Evolutionary conservation across 2,113 vertebrate genomes (phyloP).

Genomic region (Ptilorrhoa leucosticta): DNA sequence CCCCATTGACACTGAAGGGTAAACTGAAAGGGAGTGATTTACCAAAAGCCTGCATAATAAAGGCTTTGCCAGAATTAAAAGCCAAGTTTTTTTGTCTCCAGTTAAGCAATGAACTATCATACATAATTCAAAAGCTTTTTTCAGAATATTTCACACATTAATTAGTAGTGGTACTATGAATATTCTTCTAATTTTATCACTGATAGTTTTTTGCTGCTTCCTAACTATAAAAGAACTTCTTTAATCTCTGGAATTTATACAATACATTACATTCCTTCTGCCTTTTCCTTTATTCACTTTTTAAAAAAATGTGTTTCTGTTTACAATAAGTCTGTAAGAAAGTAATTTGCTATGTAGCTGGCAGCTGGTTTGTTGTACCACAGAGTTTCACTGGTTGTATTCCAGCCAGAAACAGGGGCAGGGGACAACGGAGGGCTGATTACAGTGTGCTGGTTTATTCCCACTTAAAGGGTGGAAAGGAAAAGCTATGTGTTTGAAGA

Average conservation of each 20-base stretch:
- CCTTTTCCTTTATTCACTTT: background rate
- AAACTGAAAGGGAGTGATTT: background rate
- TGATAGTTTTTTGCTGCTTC: background rate
- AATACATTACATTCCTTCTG: background rate
- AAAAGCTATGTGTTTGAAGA: background rate
- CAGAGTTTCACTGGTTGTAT: background rate
- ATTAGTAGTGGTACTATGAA: conserved; percentile 29
- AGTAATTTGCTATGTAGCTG: background rate
- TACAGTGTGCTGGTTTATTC: background rate
- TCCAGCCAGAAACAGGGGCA: background rate
- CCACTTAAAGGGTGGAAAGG: background rate
- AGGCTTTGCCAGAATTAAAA: conserved; percentile 20
- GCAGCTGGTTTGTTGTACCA: background rate
- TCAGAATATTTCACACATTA: conserved; percentile 16
- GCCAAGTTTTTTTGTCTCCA: background rate
- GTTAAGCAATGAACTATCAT: background rate
- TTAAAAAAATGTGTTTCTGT: background rate
- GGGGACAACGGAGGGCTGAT: background rate
- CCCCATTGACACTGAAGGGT: background rate
- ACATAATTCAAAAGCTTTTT: conserved; percentile 43
- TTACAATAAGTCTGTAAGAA: background rate
- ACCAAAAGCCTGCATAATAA: background rate
- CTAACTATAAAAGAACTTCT: background rate
- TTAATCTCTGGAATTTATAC: background rate
- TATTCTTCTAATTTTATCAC: conserved; percentile 2